Evolutionary conservation across 92 coral and sea anemone genomes (phyloP), one percentile per base, ranked within the genome.

Genomic region (Pocillopora meandrina): DNA sequence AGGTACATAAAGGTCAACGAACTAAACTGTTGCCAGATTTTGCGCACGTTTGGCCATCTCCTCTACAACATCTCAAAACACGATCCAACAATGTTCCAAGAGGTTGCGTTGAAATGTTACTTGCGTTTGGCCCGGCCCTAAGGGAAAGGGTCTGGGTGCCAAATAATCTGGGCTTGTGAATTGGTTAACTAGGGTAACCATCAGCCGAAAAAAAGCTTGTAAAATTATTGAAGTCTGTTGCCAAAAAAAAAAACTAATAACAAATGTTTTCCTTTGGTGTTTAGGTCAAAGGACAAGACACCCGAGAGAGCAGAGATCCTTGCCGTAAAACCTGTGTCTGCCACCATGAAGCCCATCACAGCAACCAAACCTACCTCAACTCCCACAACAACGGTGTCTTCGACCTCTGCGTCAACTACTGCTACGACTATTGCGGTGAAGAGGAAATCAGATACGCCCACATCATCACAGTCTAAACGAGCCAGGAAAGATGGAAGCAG

Each of bases 341-440:
- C 87, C 2, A 89, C 89, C 0, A 71, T 86, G 79, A 89, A 91
- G 42, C 68, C 89, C 76, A 78, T 71, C 47, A 69, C 90, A 19
- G 83, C 93, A 1, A 66, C 90, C 7, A 91, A 89, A 55, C 15
- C 92, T n/a, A 74, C 86, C 12, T 89, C 98, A 0, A 65, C 76
- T 18, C 62, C 93, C 0, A 69, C 85, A 31, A 84, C 84, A 47
- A 79, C 93, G 12, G 63, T 82, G 59, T 78, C 92, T n/a, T 70
- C 89, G 14, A 82, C 93, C 15, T 86, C 98, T 10, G 79, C 96
- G 2, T 87, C 93, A 5, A 86, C 96, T 12, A 91, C 95, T 9
- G 77, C 95, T 10, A 86, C 95, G 4, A 68, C 92, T 15, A 81
- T 95, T n/a, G 90, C 97, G 10, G 95, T 93, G 67, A 96, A 96